A percentile compares a stretch with the other conserved stretches of the same genome.
Evolutionary conservation across 92 coral and sea anemone species (phyloP).

Genomic region (Epizoanthus ramosus): DNA sequence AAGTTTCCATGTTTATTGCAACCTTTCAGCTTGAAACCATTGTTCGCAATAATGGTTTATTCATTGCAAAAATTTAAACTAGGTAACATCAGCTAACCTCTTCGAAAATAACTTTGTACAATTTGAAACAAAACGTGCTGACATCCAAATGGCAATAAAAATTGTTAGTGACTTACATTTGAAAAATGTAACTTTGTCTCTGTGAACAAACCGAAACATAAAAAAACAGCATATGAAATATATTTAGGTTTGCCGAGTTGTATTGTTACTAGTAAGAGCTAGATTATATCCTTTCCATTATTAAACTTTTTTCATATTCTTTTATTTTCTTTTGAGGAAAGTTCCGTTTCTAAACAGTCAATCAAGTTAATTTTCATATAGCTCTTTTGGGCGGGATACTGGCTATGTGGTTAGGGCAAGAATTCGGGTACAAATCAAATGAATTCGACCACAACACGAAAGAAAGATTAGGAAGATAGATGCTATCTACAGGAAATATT

Average conservation of each 20-base stretch:
- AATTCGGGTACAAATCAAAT: constrained; percentile 2
- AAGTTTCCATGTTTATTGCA: not conserved
- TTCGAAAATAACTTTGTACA: constrained; percentile 24
- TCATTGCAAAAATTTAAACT: not conserved
- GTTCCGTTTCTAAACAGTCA: constrained; percentile 18
- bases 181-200: too few relatives aligned
- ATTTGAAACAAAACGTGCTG: not conserved
- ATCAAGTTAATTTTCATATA: not conserved
- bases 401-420: not conserved
- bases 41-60: not conserved
- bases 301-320: not conserved
- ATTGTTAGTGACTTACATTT: not conserved
- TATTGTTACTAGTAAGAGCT: not conserved
- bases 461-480: not conserved
- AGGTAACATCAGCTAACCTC: constrained; percentile 10
- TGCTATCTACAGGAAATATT: not conserved
- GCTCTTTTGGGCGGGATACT: not conserved
- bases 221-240: not conserved
- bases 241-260: not conserved
- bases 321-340: not conserved
- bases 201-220: not conserved
- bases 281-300: constrained; percentile 13
- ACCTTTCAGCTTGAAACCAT: too few relatives aligned
- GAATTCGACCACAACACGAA: constrained; percentile 3
- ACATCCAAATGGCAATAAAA: not conserved